phyloP scores from a whole-genome alignment of 2,797 vertebrate genomes.

The Euphonia xanthogaster region DNA sequence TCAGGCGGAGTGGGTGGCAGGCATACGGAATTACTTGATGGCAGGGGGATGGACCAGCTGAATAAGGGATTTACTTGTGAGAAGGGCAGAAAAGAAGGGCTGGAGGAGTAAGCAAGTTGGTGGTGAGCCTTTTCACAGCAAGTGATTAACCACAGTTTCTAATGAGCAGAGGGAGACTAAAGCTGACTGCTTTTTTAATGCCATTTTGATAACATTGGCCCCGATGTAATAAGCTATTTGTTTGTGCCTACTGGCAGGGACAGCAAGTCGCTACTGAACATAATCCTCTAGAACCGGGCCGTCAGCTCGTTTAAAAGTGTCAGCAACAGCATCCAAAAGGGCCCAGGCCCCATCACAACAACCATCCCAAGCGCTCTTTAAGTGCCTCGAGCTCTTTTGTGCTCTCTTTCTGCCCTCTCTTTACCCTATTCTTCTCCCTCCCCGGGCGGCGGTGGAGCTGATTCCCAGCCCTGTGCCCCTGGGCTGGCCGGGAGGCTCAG shows the following conservation, averaged over 20 bases:
- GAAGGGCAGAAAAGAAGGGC: conserved; percentile 36
- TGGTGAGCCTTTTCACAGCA: conserved; percentile 49
- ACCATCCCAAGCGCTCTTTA: background rate
- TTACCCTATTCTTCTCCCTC: conserved; percentile 25
- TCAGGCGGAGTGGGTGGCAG: conserved; percentile 58
- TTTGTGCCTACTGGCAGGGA: conserved; percentile 55
- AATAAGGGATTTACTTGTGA: conserved; percentile 59
- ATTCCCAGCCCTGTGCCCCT: background rate
- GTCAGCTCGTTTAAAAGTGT: background rate
- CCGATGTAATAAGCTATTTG: conserved; percentile 44
- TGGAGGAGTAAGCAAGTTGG: conserved; percentile 22
- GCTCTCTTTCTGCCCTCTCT: conserved; percentile 14
- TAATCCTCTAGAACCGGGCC: background rate
- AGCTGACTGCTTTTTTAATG: conserved; percentile 54
- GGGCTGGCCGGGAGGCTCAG: background rate
- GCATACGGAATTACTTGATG: conserved; percentile 52
- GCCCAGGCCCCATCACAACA: background rate
- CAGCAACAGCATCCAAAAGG: background rate
- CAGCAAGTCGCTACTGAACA: conserved; percentile 1
- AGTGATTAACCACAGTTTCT: conserved; percentile 48
- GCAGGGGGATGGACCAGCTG: conserved; percentile 22
- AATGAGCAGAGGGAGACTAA: conserved; percentile 35
- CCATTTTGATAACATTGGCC: conserved; percentile 47
- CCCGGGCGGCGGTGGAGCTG: background rate
- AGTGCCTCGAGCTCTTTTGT: background rate